Evolutionary conservation across 1,140 invertebrate species (phyloP).

Genomic region (Chionoecetes opilio): DNA sequence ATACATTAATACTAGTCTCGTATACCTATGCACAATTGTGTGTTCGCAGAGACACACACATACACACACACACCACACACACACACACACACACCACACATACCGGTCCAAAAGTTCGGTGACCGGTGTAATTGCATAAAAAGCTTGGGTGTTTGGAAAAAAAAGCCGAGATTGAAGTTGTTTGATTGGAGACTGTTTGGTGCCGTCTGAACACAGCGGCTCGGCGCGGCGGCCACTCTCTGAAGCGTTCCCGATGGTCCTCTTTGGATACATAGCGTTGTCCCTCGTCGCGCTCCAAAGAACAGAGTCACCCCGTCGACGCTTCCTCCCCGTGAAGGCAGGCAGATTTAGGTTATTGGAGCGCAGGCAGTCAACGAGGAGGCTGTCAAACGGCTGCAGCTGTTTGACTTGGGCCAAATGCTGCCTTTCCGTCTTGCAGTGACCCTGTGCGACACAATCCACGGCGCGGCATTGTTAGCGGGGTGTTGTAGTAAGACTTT

Average conservation of each 20-base stretch:
- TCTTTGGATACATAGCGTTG: not conserved
- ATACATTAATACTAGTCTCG: no score
- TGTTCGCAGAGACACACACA: not conserved
- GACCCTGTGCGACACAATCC: not conserved
- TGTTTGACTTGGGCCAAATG: not conserved
- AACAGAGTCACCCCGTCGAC: not conserved
- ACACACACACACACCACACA: slow-evolving; percentile 6
- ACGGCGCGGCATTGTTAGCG: not conserved
- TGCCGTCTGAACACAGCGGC: not conserved
- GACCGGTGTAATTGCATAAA: slow-evolving; percentile 16
- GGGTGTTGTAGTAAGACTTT: not conserved
- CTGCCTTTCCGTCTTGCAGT: not conserved
- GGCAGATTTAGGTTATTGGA: not conserved
- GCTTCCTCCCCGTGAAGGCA: not conserved
- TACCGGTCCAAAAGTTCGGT: not conserved
- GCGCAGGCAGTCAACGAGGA: not conserved
- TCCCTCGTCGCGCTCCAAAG: not conserved
- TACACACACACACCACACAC: slow-evolving; percentile 17
- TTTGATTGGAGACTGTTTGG: not conserved
- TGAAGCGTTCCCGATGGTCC: not conserved
- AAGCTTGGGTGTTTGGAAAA: not conserved
- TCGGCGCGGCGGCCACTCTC: not conserved
- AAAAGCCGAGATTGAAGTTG: not conserved
- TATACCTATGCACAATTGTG: no score
- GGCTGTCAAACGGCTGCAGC: not conserved